phyloP scores from a whole-genome alignment of 2,797 vertebrate species.

The Denticeps clupeoides region DNA sequence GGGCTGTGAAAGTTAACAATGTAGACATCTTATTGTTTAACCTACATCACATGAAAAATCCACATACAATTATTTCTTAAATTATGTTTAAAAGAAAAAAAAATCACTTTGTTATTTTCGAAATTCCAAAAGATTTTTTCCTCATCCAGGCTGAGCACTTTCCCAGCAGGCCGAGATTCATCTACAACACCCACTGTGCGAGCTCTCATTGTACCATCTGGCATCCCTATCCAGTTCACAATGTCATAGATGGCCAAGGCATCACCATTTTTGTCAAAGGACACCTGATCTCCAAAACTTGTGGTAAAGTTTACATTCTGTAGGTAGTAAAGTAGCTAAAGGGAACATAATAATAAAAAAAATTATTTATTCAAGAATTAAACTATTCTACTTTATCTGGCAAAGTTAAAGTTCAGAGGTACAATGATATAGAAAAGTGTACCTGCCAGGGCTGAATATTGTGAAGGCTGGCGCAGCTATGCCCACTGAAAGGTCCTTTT shows the following conservation, averaged over 20 bases:
- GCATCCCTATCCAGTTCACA: constrained; percentile 48
- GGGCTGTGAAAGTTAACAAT: constrained; percentile 27
- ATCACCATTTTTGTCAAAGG: constrained; percentile 56
- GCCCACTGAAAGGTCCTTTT: constrained; percentile 39
- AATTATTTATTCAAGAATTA: background rate
- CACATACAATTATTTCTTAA: background rate
- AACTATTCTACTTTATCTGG: background rate
- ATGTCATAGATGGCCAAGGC: constrained; percentile 50
- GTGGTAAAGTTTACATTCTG: constrained; percentile 49
- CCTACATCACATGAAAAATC: no score
- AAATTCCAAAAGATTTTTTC: constrained; percentile 52
- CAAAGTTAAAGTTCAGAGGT: background rate
- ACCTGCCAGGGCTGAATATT: constrained; percentile 56
- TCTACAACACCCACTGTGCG: constrained; percentile 43
- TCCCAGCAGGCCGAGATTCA: constrained; percentile 17
- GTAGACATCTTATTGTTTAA: background rate
- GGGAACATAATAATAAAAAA: background rate
- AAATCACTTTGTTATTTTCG: constrained; percentile 30
- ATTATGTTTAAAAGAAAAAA: background rate
- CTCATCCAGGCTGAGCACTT: constrained; percentile 40
- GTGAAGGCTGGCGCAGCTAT: constrained; percentile 41
- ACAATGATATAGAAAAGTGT: constrained; percentile 11
- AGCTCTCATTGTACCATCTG: constrained; percentile 33
- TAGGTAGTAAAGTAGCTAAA: constrained; percentile 45
- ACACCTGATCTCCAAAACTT: constrained; percentile 46